phyloP scores from a whole-genome alignment of 1,140 invertebrate genomes.

The Homarus americanus region DNA sequence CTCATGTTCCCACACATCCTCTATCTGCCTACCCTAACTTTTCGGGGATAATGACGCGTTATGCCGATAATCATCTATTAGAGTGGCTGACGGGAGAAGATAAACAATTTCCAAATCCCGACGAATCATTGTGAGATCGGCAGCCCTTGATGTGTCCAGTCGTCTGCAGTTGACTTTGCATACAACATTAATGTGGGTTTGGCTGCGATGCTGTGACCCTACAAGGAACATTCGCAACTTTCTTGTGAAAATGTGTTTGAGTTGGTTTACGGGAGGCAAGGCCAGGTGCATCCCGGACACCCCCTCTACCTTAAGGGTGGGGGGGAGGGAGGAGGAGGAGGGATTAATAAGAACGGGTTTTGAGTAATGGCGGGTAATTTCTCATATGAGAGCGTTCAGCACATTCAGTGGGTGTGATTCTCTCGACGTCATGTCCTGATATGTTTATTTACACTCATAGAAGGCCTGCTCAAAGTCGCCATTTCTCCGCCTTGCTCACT shows the following conservation, averaged over 20 bases:
- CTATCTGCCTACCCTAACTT: not conserved
- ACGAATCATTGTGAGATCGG: conserved; percentile 48
- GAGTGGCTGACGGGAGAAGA: not conserved
- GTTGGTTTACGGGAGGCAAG: conserved; percentile 3
- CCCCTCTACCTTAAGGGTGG: not conserved
- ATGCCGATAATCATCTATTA: not conserved
- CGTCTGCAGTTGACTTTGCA: conserved; percentile 69
- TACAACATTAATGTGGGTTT: conserved; percentile 68
- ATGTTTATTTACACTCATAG: conserved; percentile 14
- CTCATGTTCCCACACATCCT: not conserved
- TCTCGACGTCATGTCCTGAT: conserved; percentile 14
- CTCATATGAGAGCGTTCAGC: conserved; percentile 42
- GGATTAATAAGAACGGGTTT: conserved; percentile 37
- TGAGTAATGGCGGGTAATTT: conserved; percentile 28
- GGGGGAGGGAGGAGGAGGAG: no score
- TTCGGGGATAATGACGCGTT: not conserved
- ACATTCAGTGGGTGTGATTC: conserved; percentile 30
- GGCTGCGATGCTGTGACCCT: conserved; percentile 57
- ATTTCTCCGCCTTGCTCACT: not conserved
- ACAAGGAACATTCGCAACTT: conserved; percentile 62
- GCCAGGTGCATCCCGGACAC: not conserved
- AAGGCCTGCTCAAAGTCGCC: not conserved
- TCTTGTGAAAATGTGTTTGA: conserved; percentile 66
- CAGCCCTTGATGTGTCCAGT: conserved; percentile 61
- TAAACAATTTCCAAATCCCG: conserved; percentile 48